Evolutionary conservation across 2,888 invertebrate genomes (phyloP).

Genomic region (Scaptomyza cyrtandrae): DNA sequence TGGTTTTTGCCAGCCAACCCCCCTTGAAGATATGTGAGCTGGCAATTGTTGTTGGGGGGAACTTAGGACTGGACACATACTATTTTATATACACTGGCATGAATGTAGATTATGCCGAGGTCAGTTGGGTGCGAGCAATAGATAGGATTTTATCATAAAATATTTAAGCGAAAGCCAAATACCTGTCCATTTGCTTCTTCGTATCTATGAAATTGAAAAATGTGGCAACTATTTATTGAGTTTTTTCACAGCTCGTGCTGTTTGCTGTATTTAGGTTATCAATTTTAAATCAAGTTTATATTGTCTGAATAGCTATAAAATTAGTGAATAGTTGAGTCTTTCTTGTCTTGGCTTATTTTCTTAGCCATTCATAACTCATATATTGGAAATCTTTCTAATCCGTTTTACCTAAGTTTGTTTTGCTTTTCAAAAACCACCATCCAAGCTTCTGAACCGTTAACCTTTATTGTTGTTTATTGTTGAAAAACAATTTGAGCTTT

Average conservation of each 20-base stretch:
- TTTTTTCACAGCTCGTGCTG: not conserved
- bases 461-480: slow-evolving; percentile 1
- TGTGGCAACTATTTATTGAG: slow-evolving; percentile 41
- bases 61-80: not conserved
- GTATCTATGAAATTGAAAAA: slow-evolving; percentile 30
- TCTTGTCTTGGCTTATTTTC: too few relatives aligned
- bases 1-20: not conserved
- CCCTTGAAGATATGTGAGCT: slow-evolving; percentile 24
- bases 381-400: not conserved
- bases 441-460: not conserved
- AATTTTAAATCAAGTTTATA: too few relatives aligned
- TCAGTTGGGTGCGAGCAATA: slow-evolving; percentile 27
- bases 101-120: slow-evolving; percentile 13
- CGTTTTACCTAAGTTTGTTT: not conserved
- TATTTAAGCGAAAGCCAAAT: slow-evolving; percentile 21
- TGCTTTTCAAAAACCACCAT: not conserved
- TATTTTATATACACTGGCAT: too few relatives aligned
- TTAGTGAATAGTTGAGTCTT: too few relatives aligned
- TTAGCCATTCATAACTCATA: too few relatives aligned
- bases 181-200: slow-evolving; percentile 21
- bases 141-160: slow-evolving; percentile 31
- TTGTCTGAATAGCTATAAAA: too few relatives aligned
- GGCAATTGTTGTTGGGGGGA: not conserved
- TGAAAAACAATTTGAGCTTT: not conserved
- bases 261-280: not conserved